A percentile compares a stretch with the other conserved stretches of the same genome.
These are phyloP conservation scores for Drosophila bipectinata DNA, from an alignment of 1,140 invertebrate genomes.

Conservation along the genomic window DNA sequence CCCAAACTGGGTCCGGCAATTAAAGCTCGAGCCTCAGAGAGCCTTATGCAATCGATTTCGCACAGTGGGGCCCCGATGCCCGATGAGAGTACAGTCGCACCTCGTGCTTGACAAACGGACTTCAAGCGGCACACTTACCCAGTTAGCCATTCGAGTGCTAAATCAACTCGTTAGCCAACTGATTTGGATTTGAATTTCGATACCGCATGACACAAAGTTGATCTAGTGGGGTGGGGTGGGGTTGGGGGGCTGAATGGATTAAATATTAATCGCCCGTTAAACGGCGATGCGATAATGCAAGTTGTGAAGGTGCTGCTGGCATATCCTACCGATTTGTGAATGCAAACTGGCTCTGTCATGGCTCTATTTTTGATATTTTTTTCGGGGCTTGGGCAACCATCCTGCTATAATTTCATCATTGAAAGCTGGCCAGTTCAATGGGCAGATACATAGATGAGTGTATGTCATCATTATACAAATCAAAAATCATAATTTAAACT, in stretches of 20 bases:
- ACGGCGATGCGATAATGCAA: conserved; percentile 11
- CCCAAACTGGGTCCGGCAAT: conserved; percentile 39
- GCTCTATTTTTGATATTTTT: too few relatives aligned
- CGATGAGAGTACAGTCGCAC: conserved; percentile 30
- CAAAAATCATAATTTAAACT: conserved; percentile 42
- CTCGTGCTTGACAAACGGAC: conserved; percentile 44
- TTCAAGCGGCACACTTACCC: conserved; percentile 34
- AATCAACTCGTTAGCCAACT: conserved; percentile 24
- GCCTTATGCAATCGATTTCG: conserved; percentile 46
- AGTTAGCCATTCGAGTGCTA: conserved; percentile 39
- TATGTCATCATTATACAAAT: background rate
- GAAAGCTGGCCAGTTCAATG: too few relatives aligned
- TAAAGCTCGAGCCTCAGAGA: conserved; percentile 26
- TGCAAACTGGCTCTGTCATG: background rate
- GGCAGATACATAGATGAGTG: too few relatives aligned
- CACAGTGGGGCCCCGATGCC: background rate
- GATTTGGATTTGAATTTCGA: conserved; percentile 6
- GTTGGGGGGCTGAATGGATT: background rate
- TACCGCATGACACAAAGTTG: background rate
- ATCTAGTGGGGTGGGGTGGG: background rate
- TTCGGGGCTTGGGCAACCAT: too few relatives aligned
- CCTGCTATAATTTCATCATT: too few relatives aligned
- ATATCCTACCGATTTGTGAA: conserved; percentile 5
- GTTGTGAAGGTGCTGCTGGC: background rate
- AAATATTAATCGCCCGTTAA: conserved; percentile 19